Evolutionary conservation across 2,888 invertebrate species (phyloP).

Genomic region (Pachliopta kotzebuea): DNA sequence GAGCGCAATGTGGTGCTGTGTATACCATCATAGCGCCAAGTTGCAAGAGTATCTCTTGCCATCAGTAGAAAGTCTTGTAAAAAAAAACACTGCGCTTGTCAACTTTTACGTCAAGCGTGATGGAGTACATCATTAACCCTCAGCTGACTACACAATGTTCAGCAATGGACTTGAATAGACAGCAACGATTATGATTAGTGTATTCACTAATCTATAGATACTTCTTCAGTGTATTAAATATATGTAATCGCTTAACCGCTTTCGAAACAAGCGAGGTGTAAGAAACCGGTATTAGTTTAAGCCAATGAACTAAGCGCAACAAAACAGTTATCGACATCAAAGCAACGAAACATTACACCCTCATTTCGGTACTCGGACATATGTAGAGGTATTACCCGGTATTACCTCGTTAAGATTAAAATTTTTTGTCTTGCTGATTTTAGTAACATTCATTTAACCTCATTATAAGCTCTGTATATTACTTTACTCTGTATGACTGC

Average conservation of each 20-base stretch:
- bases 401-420: not conserved
- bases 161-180: not conserved
- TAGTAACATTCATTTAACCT: no score
- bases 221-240: constrained; percentile 11
- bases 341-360: constrained; percentile 3
- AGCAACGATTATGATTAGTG: not conserved
- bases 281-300: constrained; percentile 49
- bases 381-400: not conserved
- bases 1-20: no score
- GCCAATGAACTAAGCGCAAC: constrained; percentile 37
- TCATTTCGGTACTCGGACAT: not conserved
- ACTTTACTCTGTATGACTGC: no score
- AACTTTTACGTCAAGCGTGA: no score
- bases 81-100: no score
- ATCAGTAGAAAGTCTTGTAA: no score
- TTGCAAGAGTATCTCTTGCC: no score
- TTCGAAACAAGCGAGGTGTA: constrained; percentile 37
- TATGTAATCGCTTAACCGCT: constrained; percentile 35
- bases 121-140: not conserved
- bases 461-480: no score
- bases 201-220: not conserved
- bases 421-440: not conserved
- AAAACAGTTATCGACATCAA: constrained; percentile 35
- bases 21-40: no score
- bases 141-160: not conserved